phyloP scores from a whole-genome alignment of 2,888 invertebrate genomes.

The Drosophila paracracens region DNA sequence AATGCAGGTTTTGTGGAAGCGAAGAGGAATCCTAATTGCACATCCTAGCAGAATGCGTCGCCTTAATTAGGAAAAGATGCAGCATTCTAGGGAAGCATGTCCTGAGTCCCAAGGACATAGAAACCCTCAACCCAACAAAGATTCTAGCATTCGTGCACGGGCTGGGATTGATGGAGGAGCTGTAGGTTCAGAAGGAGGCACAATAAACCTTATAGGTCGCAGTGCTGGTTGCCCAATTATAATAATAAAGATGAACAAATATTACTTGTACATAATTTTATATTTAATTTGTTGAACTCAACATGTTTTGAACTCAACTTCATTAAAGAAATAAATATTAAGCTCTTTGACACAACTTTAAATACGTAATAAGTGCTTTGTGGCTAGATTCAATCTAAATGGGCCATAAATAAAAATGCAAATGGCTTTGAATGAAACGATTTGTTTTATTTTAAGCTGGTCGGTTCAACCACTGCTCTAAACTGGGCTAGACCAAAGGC shows the following conservation, averaged over 20 bases:
- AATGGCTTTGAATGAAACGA: conserved; percentile 23
- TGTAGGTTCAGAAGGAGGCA: too few species aligned
- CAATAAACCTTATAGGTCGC: too few species aligned
- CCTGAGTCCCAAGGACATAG: too few species aligned
- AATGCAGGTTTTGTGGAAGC: too few species aligned
- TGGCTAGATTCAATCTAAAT: conserved; percentile 7
- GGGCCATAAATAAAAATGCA: conserved; percentile 42
- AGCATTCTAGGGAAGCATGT: too few species aligned
- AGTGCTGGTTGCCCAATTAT: too few species aligned
- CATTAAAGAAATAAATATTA: neutral
- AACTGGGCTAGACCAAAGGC: conserved; percentile 26
- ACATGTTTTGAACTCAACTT: neutral
- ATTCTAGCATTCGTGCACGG: too few species aligned
- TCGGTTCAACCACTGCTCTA: conserved; percentile 12
- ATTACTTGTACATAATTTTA: neutral
- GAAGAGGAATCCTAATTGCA: too few species aligned
- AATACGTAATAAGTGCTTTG: neutral
- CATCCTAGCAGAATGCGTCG: too few species aligned
- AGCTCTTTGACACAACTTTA: conserved; percentile 6
- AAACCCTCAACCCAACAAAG: too few species aligned
- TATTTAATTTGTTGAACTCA: neutral
- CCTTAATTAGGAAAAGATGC: too few species aligned
- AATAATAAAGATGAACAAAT: neutral
- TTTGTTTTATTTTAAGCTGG: conserved; percentile 24
- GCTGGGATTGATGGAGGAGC: too few species aligned